Evolutionary conservation across 2,888 invertebrate species (phyloP).

Genomic region (Leucophora obtusa): DNA sequence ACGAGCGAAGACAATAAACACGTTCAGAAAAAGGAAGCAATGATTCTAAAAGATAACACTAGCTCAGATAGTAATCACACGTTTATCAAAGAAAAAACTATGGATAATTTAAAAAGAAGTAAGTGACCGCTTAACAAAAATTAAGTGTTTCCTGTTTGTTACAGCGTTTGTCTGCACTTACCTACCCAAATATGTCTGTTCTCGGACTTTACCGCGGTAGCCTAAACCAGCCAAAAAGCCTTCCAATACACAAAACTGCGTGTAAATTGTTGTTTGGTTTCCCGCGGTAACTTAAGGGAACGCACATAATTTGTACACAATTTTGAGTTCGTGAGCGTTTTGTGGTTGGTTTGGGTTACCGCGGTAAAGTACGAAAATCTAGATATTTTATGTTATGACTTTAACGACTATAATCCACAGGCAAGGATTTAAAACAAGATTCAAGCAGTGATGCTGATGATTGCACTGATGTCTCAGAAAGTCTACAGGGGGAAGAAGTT

Average conservation of each 20-base stretch:
- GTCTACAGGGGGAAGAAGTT: not conserved
- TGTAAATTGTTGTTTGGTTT: too few relatives aligned
- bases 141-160: not conserved
- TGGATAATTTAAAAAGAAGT: not conserved
- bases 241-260: too few relatives aligned
- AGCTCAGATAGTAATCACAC: conserved; percentile 64
- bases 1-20: not conserved
- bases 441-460: not conserved
- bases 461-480: not conserved
- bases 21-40: not conserved
- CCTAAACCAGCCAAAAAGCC: too few relatives aligned
- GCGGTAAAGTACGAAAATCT: too few relatives aligned
- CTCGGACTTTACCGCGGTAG: too few relatives aligned
- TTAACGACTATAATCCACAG: not conserved
- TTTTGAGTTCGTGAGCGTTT: too few relatives aligned
- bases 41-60: conserved; percentile 23
- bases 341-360: too few relatives aligned
- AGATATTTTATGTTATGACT: too few relatives aligned
- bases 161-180: too few relatives aligned
- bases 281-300: too few relatives aligned
- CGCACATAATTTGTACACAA: too few relatives aligned
- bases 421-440: not conserved
- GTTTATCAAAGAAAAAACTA: conserved; percentile 57
- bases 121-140: not conserved
- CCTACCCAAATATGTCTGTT: too few relatives aligned